Percentiles rank a stretch among this genome's conserved stretches.
Conservation (phyloP, 2,888 invertebrate species). For the Operophtera brumata region DNA sequence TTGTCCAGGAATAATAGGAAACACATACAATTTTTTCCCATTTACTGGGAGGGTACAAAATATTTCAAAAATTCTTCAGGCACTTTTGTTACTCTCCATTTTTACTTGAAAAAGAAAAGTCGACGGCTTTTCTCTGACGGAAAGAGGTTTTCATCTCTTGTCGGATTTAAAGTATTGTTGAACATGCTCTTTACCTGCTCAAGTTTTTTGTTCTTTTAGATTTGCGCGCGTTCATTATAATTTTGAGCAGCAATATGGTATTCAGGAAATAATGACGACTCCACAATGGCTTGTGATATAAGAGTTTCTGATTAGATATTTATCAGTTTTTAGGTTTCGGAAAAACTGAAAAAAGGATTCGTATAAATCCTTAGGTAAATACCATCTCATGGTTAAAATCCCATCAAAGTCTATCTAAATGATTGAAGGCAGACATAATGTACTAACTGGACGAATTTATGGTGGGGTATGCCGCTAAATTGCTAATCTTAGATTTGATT, state of each 20-base stretch:
- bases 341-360: not conserved
- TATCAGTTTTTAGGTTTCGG: not conserved
- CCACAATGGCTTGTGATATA: slow-evolving; percentile 2
- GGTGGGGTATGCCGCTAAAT: too few relatives aligned
- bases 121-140: slow-evolving; percentile 13
- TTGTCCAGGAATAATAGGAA: slow-evolving; percentile 5
- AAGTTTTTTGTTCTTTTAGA: slow-evolving; percentile 25
- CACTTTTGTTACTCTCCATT: slow-evolving; percentile 11
- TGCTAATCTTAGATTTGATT: too few relatives aligned
- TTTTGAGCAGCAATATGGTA: slow-evolving; percentile 12
- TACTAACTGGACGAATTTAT: too few relatives aligned
- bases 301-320: slow-evolving; percentile 11
- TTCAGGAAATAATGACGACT: slow-evolving; percentile 16
- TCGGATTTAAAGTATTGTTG: slow-evolving; percentile 33
- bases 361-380: not conserved
- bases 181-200: slow-evolving; percentile 23
- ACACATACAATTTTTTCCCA: slow-evolving; percentile 2
- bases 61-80: slow-evolving; percentile 7
- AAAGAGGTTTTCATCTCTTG: slow-evolving; percentile 29
- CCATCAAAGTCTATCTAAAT: too few relatives aligned
- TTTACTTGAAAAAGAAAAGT: slow-evolving; percentile 16
- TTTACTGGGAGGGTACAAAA: slow-evolving; percentile 11
- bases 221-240: slow-evolving; percentile 20
- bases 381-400: too few relatives aligned
- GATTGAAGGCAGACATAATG: too few relatives aligned